A percentile compares a stretch with the other conserved stretches of the same genome.
Conservation (phyloP, 1,140 invertebrate genomes). For the Grapholita molesta region DNA sequence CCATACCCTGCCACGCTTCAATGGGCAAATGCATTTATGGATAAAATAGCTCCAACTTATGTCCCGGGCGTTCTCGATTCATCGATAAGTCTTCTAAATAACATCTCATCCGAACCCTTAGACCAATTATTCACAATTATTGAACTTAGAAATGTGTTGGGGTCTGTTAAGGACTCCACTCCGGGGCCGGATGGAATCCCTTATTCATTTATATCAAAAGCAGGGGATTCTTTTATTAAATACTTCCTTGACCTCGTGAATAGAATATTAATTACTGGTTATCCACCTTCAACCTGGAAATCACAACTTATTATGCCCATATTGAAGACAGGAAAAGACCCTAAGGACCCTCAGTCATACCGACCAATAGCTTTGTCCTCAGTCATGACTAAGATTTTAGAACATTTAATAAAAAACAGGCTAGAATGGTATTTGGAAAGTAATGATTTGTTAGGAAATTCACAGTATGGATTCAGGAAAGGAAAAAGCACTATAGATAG, state of each 20-base stretch:
- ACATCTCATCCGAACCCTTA: not conserved
- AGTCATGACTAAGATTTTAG: slow-evolving; percentile 3
- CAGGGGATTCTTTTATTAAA: not conserved
- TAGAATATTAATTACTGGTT: not conserved
- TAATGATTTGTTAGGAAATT: not conserved
- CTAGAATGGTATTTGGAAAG: slow-evolving; percentile 2
- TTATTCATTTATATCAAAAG: not conserved
- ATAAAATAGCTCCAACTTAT: not conserved
- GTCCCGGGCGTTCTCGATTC: not conserved
- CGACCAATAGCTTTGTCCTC: slow-evolving; percentile 17
- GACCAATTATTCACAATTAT: not conserved
- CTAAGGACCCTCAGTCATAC: slow-evolving; percentile 4
- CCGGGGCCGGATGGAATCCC: slow-evolving; percentile 8
- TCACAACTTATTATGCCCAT: not conserved
- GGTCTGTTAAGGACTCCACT: not conserved
- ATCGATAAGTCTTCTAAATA: not conserved
- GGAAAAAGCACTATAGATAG: slow-evolving; percentile 18
- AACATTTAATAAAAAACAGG: slow-evolving; percentile 13
- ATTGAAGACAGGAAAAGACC: not conserved
- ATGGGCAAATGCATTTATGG: not conserved
- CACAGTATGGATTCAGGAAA: slow-evolving; percentile 11
- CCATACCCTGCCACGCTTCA: not conserved
- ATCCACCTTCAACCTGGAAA: not conserved
- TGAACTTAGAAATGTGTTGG: not conserved
- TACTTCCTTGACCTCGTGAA: not conserved